phyloP scores from a whole-genome alignment of 2,113 vertebrate species.

The Shinisaurus crocodilurus region DNA sequence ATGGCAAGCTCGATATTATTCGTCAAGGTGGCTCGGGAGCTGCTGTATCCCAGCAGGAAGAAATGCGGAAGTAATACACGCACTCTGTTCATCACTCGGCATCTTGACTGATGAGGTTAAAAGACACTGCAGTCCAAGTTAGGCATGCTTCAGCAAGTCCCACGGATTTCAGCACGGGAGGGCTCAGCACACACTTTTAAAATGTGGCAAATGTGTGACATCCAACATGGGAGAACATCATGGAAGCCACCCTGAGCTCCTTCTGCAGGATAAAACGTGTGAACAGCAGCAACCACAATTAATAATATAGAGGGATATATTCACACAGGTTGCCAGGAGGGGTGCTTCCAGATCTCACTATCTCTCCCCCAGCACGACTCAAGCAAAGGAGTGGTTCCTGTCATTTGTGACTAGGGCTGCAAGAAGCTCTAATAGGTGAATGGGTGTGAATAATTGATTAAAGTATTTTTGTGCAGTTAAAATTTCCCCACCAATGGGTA shows the following conservation, averaged over 20 bases:
- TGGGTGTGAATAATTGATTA: neutral
- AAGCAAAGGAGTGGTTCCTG: neutral
- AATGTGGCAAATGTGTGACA: rapidly evolving
- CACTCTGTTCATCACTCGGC: conserved; percentile 35
- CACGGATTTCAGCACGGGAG: neutral
- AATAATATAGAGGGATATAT: neutral
- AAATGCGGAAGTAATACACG: conserved; percentile 11
- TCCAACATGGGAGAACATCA: neutral
- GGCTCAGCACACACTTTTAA: conserved; percentile 39
- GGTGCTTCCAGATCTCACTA: neutral
- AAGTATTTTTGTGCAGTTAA: neutral
- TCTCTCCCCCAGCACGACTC: neutral
- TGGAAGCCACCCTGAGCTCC: neutral
- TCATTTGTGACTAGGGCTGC: neutral
- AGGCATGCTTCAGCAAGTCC: neutral
- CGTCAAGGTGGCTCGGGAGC: conserved; percentile 65
- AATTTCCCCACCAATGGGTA: neutral
- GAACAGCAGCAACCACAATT: neutral
- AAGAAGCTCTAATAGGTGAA: neutral
- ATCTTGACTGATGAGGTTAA: conserved; percentile 12
- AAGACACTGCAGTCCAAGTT: neutral
- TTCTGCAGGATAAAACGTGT: neutral
- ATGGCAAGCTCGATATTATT: conserved; percentile 58
- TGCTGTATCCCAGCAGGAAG: conserved; percentile 69
- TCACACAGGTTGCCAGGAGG: neutral